Percentiles rank a stretch among this genome's conserved stretches.
Conservation (phyloP, 2,888 invertebrate genomes). For the Homarus gammarus region DNA sequence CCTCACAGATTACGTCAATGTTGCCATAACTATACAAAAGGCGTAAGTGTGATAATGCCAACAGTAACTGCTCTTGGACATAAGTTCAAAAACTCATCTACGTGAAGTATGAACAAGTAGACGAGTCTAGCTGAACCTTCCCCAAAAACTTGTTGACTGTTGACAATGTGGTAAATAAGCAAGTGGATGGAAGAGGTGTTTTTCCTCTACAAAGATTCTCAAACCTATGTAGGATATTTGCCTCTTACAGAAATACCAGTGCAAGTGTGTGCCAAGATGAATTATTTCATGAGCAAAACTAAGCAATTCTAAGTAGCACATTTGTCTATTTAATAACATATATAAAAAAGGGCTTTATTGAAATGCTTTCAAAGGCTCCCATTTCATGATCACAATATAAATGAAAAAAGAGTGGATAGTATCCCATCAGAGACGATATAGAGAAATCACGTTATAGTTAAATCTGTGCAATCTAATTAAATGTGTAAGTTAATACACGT, state of each 20-base stretch:
- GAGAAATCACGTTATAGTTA: conserved; percentile 19
- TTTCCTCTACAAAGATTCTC: conserved; percentile 22
- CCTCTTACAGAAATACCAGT: conserved; percentile 3
- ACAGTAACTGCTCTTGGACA: conserved; percentile 8
- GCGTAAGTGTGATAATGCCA: conserved; percentile 23
- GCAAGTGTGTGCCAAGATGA: conserved; percentile 25
- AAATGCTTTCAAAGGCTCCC: conserved; percentile 45
- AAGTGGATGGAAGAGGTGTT: conserved; percentile 31
- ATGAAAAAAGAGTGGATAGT: conserved; percentile 47
- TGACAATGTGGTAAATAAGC: conserved; percentile 37
- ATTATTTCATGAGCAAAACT: conserved; percentile 25
- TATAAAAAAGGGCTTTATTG: conserved; percentile 33
- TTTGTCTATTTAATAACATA: conserved; percentile 28
- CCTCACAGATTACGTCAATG: conserved; percentile 34
- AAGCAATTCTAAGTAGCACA: conserved; percentile 30
- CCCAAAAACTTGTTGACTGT: conserved; percentile 4
- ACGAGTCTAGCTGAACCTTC: background rate
- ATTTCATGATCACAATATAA: conserved; percentile 43
- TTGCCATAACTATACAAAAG: conserved; percentile 40
- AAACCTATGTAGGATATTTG: conserved; percentile 10
- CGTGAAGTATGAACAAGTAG: background rate
- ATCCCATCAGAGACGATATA: conserved; percentile 41
- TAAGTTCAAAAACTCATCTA: conserved; percentile 14
- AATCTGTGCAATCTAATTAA: conserved; percentile 43
- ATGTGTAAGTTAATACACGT: conserved; percentile 24